phyloP scores from a whole-genome alignment of 2,888 invertebrate genomes.

The Unio delphinus region DNA sequence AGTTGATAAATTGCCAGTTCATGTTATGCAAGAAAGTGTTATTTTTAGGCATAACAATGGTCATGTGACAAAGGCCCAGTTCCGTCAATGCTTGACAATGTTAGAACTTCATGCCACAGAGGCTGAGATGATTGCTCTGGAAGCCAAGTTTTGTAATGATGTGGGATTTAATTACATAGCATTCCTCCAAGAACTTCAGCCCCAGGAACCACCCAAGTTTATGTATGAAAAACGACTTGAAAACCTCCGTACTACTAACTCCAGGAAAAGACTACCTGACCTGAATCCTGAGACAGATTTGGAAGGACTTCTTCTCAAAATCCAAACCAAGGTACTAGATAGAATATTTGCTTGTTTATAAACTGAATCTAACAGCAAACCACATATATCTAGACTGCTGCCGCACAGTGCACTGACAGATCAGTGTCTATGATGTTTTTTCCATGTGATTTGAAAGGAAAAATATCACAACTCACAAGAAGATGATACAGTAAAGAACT shows the following conservation, averaged over 20 bases:
- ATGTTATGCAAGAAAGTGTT: background rate
- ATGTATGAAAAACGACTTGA: conserved; percentile 66
- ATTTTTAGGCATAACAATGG: conserved; percentile 69
- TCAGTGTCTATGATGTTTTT: background rate
- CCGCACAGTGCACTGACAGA: too few relatives aligned
- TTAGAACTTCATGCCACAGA: conserved; percentile 63
- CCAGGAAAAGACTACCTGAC: conserved; percentile 56
- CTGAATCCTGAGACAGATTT: conserved; percentile 55
- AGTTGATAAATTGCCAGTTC: too few relatives aligned
- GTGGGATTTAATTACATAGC: conserved; percentile 68
- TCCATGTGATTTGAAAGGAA: background rate
- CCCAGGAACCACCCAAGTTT: conserved; percentile 50
- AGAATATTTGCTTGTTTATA: background rate
- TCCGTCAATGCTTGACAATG: conserved; percentile 69
- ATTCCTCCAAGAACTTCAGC: conserved; percentile 68
- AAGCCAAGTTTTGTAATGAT: conserved; percentile 69
- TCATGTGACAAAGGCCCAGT: conserved; percentile 68
- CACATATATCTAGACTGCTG: too few relatives aligned
- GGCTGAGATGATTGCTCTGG: conserved; percentile 66
- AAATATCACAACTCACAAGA: too few relatives aligned
- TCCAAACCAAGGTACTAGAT: conserved; percentile 68
- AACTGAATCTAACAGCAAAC: too few relatives aligned
- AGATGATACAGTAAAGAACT: too few relatives aligned
- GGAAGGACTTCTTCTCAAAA: conserved; percentile 65
- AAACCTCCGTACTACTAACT: conserved; percentile 58